Conservation (phyloP, 2,113 vertebrate genomes). For the Caloenas nicobarica region DNA sequence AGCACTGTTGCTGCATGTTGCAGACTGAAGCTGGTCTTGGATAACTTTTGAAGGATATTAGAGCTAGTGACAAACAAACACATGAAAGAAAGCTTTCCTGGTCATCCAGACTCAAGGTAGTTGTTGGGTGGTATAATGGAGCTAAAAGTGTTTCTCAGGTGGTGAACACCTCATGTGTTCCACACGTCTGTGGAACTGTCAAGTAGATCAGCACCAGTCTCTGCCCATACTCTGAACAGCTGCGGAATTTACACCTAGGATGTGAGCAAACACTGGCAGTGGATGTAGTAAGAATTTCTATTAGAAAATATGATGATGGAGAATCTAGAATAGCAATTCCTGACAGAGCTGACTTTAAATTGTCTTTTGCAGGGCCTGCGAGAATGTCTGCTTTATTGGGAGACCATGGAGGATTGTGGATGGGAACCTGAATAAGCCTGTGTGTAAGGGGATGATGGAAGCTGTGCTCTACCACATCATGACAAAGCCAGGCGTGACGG, state of each 20-base stretch:
- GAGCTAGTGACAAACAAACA: background rate
- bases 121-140: background rate
- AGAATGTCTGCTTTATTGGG: conserved; percentile 80
- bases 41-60: background rate
- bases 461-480: conserved; percentile 89
- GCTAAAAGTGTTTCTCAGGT: background rate
- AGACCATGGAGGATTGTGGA: conserved; percentile 94
- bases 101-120: background rate
- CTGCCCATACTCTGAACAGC: background rate
- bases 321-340: background rate
- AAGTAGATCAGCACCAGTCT: background rate
- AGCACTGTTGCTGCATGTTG: background rate
- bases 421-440: conserved; percentile 84
- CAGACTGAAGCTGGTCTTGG: background rate
- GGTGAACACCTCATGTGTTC: background rate
- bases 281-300: fast-evolving
- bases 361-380: conserved; percentile 43
- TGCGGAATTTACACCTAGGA: background rate
- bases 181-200: background rate
- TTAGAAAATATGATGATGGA: background rate
- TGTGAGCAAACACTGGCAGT: fast-evolving
- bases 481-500: conserved; percentile 83
- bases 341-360: background rate
- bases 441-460: conserved; percentile 96
- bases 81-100: background rate